Evolutionary conservation across 1,140 invertebrate species (phyloP).

Genomic region (Cheumatopsyche charites): DNA sequence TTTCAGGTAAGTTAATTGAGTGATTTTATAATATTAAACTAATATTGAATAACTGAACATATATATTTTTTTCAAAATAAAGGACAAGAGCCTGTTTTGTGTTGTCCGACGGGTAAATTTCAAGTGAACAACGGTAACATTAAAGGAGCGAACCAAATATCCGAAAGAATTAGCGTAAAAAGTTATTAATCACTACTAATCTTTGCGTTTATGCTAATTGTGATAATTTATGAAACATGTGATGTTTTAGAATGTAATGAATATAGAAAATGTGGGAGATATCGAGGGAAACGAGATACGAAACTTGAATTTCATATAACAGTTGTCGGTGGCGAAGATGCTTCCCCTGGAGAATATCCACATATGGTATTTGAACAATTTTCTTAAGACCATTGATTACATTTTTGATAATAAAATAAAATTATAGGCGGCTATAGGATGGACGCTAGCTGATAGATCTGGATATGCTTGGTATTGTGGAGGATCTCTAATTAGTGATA

Average conservation of each 20-base stretch:
- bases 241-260: not conserved
- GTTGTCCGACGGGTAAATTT: not conserved
- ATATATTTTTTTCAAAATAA: no score
- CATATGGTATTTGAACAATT: not conserved
- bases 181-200: no score
- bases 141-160: no score
- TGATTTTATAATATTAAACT: not conserved
- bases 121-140: no score
- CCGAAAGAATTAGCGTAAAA: not conserved
- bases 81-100: not conserved
- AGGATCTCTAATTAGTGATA: conserved; percentile 29
- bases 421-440: conserved; percentile 11
- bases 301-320: not conserved
- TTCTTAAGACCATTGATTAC: not conserved
- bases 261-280: not conserved
- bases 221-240: not conserved
- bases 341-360: conserved; percentile 21
- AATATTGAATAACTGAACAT: no score
- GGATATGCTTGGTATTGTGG: conserved; percentile 23
- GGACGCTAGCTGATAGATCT: not conserved
- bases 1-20: not conserved
- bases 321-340: conserved; percentile 42
- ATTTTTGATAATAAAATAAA: not conserved
- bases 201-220: no score
- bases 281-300: not conserved